A percentile compares a stretch with the other conserved stretches of the same genome.
Evolutionary conservation across 2,797 vertebrate species (phyloP).

Genomic region (Cheirogaleus major): DNA sequence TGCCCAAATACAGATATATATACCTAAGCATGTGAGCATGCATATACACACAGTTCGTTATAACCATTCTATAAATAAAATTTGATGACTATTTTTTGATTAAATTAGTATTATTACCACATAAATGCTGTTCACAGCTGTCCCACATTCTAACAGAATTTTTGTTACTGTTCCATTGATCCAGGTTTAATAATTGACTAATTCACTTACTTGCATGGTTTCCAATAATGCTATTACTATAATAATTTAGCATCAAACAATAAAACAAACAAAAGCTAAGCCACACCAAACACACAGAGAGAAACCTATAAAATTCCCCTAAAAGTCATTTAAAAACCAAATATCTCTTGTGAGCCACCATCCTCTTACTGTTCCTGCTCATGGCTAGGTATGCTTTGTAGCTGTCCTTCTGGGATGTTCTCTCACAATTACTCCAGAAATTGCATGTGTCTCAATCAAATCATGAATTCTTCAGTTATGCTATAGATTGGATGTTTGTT

Average conservation of each 20-base stretch:
- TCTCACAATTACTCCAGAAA: not conserved
- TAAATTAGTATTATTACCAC: not conserved
- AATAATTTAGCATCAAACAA: not conserved
- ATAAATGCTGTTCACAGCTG: not conserved
- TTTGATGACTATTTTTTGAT: not conserved
- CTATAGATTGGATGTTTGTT: not conserved
- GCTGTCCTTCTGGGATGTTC: accelerated
- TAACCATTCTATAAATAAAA: not conserved
- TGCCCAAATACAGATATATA: not conserved
- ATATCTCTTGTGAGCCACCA: too few relatives aligned
- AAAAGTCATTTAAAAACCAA: not conserved
- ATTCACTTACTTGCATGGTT: not conserved
- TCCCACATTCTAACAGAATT: not conserved
- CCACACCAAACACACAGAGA: not conserved
- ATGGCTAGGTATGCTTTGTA: not conserved
- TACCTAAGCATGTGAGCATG: not conserved
- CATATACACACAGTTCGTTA: not conserved
- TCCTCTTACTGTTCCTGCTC: not conserved
- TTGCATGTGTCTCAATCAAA: not conserved
- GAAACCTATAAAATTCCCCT: not conserved
- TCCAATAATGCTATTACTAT: not conserved
- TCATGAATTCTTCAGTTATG: not conserved
- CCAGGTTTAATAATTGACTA: not conserved
- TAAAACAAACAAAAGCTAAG: not conserved
- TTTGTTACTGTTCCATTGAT: not conserved